Evolutionary conservation across 2,888 invertebrate genomes (phyloP).

Genomic region (Schizaphis graminum): DNA sequence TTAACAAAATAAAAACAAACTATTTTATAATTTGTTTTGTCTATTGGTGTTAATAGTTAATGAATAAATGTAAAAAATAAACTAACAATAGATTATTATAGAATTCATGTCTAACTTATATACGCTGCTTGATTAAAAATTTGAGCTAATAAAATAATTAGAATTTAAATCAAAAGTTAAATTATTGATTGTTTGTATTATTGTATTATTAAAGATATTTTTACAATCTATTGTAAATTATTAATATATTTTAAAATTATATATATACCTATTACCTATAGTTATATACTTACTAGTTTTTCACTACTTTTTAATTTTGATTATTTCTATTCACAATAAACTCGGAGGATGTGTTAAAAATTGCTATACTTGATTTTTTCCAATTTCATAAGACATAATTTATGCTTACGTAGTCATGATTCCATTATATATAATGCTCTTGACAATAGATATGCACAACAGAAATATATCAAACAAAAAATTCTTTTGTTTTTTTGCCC

Average conservation of each 20-base stretch:
- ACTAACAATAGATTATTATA: not conserved
- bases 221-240: not conserved
- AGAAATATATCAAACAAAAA: slow-evolving; percentile 16
- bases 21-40: not conserved
- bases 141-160: not conserved
- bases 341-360: not conserved
- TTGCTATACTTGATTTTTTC: slow-evolving; percentile 8
- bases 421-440: slow-evolving; percentile 20
- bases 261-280: not conserved
- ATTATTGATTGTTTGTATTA: not conserved
- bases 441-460: not conserved
- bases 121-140: not conserved
- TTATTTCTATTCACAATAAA: not conserved
- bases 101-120: not conserved
- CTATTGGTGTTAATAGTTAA: not conserved
- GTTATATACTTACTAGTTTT: not conserved
- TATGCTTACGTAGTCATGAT: slow-evolving; percentile 23
- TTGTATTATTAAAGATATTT: not conserved
- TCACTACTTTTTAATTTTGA: not conserved
- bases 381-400: not conserved
- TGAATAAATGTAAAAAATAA: not conserved
- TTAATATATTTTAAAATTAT: too few relatives aligned
- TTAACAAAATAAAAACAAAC: not conserved
- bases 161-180: not conserved
- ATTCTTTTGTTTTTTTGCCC: slow-evolving; percentile 32